Base-by-base conservation (phyloP, 2,888 invertebrate genomes). In the Drosophila colorata region DNA sequence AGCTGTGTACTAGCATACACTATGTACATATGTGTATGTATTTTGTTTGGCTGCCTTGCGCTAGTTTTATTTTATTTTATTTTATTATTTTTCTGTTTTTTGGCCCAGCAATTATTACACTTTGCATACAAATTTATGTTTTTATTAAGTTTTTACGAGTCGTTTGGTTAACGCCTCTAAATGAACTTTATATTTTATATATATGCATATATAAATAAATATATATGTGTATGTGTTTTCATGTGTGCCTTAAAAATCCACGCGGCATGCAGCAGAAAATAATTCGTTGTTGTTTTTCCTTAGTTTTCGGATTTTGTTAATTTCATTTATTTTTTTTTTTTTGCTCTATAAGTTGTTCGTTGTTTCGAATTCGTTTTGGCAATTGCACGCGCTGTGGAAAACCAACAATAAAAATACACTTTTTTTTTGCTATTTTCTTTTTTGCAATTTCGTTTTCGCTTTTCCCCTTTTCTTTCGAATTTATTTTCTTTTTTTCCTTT, bases 381-480 rank as follows among this genome's bases (percentile, higher is more conserved):
- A 83, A 78, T 81, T 81, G 85, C 85, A 82, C 84, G 78, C 80
- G 83, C 84, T 69, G 61, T 14, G 55, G 57, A 70, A 68, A 48
- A 49, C 28, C 58, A 49, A 68, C 35, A 48, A 53, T 31, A 13
- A 55, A 68, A 78, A 58, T 37, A 41, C 33, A 65, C 61, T 68
- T 70, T 44, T 57, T 57, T 41, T 58, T 76, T 70, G 47, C 47
- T 55, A 61, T 46, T 18, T 35, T 13, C 35, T 35, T 57, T 57
- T 72, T 69, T 60, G 78, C 78, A 69, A 77, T 43, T 73, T 70
- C 74, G 74, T 78, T 78, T 52, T 59, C 43, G 49, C 49, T 48
- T 72, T 61, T 25, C 56, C 57, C 31, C 38, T 55, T 70, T 56
- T 47, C 38, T 61, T 52, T 23, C 68, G 74, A 82, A 83, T 86